These are phyloP conservation scores for Musca vetustissima DNA, from an alignment of 1,140 invertebrate species.

Conservation along the genomic window DNA sequence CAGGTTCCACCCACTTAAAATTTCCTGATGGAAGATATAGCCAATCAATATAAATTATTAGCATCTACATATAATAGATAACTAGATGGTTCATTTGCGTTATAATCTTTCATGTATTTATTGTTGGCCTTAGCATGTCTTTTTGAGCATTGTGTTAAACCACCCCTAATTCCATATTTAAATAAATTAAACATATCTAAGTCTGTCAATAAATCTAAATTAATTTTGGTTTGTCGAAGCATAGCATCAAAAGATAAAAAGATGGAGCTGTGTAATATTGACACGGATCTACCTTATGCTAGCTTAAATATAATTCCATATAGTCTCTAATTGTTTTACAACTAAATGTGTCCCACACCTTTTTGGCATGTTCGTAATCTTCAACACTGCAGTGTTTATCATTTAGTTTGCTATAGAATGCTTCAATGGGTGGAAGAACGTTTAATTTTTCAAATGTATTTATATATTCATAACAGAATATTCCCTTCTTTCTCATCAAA, in stretches of 20 bases:
- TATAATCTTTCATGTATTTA: slow-evolving; percentile 54
- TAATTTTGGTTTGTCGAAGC: slow-evolving; percentile 51
- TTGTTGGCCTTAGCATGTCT: slow-evolving; percentile 57
- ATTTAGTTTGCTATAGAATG: slow-evolving; percentile 49
- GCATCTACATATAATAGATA: slow-evolving; percentile 57
- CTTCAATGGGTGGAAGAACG: slow-evolving; percentile 41
- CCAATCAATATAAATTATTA: slow-evolving; percentile 61
- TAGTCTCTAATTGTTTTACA: not conserved
- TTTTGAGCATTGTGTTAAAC: slow-evolving; percentile 50
- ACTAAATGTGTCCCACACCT: too few species aligned
- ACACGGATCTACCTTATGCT: slow-evolving; percentile 35
- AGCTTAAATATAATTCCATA: slow-evolving; percentile 25
- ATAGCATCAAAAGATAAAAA: slow-evolving; percentile 50
- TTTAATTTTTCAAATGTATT: slow-evolving; percentile 41
- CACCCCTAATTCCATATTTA: slow-evolving; percentile 52
- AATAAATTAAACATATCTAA: slow-evolving; percentile 55
- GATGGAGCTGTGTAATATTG: slow-evolving; percentile 45
- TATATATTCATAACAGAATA: slow-evolving; percentile 48
- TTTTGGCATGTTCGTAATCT: slow-evolving; percentile 49
- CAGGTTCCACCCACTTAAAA: slow-evolving; percentile 56
- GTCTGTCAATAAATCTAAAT: slow-evolving; percentile 59
- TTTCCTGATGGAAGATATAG: slow-evolving; percentile 52
- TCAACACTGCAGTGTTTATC: slow-evolving; percentile 36
- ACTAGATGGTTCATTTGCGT: slow-evolving; percentile 44
- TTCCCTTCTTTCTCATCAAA: slow-evolving; percentile 43